These are phyloP conservation scores for Passer montanus DNA, from an alignment of 2,113 vertebrate genomes.

Conservation along the genomic window DNA sequence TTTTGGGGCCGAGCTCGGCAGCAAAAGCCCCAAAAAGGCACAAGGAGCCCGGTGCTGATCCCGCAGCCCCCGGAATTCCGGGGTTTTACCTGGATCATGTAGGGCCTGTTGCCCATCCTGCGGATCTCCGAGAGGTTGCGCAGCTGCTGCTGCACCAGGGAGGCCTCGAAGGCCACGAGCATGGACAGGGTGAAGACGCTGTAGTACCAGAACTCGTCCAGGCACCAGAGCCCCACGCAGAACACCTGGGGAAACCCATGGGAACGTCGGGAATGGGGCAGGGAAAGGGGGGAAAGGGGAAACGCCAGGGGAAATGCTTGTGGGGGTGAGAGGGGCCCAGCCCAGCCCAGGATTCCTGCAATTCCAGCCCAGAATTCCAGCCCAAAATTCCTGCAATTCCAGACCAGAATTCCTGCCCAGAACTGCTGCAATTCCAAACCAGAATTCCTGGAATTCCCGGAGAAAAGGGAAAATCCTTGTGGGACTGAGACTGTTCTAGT, in stretches of 20 bases:
- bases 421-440: too few relatives aligned
- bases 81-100: conserved; percentile 85
- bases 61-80: too few relatives aligned
- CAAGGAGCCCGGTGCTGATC: too few relatives aligned
- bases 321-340: too few relatives aligned
- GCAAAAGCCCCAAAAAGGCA: not conserved
- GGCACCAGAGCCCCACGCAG: conserved; percentile 95
- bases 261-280: not conserved
- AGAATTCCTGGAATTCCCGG: too few relatives aligned
- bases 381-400: too few relatives aligned
- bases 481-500: too few relatives aligned
- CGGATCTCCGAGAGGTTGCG: conserved; percentile 95
- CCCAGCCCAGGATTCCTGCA: too few relatives aligned
- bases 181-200: conserved; percentile 97
- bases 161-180: conserved; percentile 95
- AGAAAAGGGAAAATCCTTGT: not conserved
- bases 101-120: conserved; percentile 95
- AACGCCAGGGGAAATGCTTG: too few relatives aligned
- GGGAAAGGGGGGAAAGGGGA: too few relatives aligned
- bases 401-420: too few relatives aligned
- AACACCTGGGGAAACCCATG: conserved; percentile 79
- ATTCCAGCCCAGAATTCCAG: too few relatives aligned
- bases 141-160: conserved; percentile 96
- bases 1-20: not conserved
- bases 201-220: conserved; percentile 99